Percentiles rank a stretch among this genome's conserved stretches.
Evolutionary conservation across 2,888 invertebrate species (phyloP).

Genomic region (Chalcosyrphus nemorum): DNA sequence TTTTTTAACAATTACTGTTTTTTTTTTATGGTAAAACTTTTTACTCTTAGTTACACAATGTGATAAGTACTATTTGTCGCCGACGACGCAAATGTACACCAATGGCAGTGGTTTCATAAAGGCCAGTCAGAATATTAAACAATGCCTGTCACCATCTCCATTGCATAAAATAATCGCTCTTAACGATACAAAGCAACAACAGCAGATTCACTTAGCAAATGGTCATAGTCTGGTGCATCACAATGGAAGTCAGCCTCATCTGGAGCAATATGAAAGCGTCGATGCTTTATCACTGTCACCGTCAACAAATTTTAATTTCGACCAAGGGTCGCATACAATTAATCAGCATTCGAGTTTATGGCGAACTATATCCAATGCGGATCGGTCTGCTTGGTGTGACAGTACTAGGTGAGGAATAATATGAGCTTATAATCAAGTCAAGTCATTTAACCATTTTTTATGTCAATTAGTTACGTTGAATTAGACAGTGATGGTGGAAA

Average conservation of each 20-base stretch:
- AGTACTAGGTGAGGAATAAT: slow-evolving; percentile 40
- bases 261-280: slow-evolving; percentile 48
- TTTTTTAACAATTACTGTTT: neutral
- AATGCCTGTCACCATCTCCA: slow-evolving; percentile 79
- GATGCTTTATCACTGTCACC: slow-evolving; percentile 51
- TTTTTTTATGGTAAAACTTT: neutral
- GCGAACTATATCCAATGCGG: slow-evolving; percentile 37
- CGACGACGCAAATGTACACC: slow-evolving; percentile 79
- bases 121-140: slow-evolving; percentile 81
- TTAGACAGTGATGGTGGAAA: slow-evolving; percentile 43
- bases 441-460: too few relatives aligned
- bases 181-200: slow-evolving; percentile 43
- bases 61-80: slow-evolving; percentile 81
- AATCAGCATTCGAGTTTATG: slow-evolving; percentile 45
- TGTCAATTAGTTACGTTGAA: slow-evolving; percentile 60
- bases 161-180: slow-evolving; percentile 74
- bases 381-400: slow-evolving; percentile 59
- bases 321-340: slow-evolving; percentile 17
- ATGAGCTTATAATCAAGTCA: too few relatives aligned
- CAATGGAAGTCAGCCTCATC: slow-evolving; percentile 45
- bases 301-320: slow-evolving; percentile 28
- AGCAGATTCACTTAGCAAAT: slow-evolving; percentile 20
- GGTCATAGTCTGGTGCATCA: slow-evolving; percentile 25
- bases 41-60: slow-evolving; percentile 77
- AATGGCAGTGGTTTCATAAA: slow-evolving; percentile 80